Base-by-base conservation (phyloP, 2,888 invertebrate genomes). In the Spilarctia lutea region DNA sequence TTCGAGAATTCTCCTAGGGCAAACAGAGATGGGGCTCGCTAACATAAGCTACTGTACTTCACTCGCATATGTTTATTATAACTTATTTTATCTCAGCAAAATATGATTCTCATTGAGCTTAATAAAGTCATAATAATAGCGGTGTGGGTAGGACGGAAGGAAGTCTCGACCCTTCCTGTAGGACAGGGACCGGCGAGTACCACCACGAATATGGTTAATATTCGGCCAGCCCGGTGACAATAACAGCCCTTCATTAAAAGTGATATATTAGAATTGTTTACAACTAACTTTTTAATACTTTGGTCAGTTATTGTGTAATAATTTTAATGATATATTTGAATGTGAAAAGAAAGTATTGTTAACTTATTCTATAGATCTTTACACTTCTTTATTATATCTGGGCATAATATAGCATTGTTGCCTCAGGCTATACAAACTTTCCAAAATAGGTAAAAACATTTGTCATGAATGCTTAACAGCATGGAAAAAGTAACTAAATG, bases 71-170 rank as follows among this genome's bases (percentile, higher is more conserved):
- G 91, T 93, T 93, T 94, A 92, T 94, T 92, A 92, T 90, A 91
- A 88, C 89, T 89, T 90, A 89, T 89, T 90, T 88, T 90, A 88
- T 90, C 88, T 89, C 82, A 86, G 91, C 92, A 92, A 52, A 93
- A 93, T 94, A 94, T 93, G 93, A 93, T 93, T 93, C 92, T 91
- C 91, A 93, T 92, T 94, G 92, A 93, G 83, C 84, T 90, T 92
- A 93, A 93, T 94, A 93, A 93, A 93, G 93, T 91, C 89, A 86
- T 91, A 92, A 93, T 91, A 92, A 91, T 87, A 86, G 87, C 86
- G 86, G 85, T 83, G 86, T 75, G 83, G 81, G 82, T 83, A 91
- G 91, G 91, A 90, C 92, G 93, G 93, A 92, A 92, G 93, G 91
- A 92, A 91, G 85, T 88, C 84, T 83, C 89, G 92, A 88, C 94